Conservation (phyloP, 2,113 vertebrate genomes). For the Thinocorus orbignyianus region DNA sequence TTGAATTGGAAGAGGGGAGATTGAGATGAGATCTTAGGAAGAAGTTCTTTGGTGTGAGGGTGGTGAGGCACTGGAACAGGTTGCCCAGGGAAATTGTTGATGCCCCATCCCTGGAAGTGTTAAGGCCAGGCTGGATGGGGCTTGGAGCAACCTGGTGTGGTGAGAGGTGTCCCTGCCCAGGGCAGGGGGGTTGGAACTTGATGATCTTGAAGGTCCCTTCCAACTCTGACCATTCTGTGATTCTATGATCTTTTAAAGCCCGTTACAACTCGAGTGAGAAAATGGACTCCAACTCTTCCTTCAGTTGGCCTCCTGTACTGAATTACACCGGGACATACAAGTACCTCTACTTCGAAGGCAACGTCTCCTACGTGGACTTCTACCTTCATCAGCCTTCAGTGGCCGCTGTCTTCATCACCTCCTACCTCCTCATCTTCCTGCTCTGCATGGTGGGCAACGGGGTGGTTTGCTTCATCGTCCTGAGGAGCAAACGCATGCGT, state of each 20-base stretch:
- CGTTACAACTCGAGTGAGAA: conserved; percentile 72
- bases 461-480: conserved; percentile 86
- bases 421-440: conserved; percentile 92
- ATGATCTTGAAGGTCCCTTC: too few relatives aligned
- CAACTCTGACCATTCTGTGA: too few relatives aligned
- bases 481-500: conserved; percentile 85
- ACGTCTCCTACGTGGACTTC: conserved; percentile 88
- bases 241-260: not conserved
- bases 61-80: too few relatives aligned
- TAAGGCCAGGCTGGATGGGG: too few relatives aligned
- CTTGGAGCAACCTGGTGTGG: too few relatives aligned
- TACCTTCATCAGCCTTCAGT: conserved; percentile 87
- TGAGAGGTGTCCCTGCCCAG: too few relatives aligned
- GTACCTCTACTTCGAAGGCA: conserved; percentile 52
- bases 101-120: too few relatives aligned
- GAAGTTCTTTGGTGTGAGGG: too few relatives aligned
- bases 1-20: too few relatives aligned
- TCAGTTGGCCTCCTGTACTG: not conserved
- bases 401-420: conserved; percentile 86
- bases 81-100: too few relatives aligned
- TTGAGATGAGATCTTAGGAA: too few relatives aligned
- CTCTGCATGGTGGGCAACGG: conserved; percentile 92
- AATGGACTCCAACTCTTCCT: conserved; percentile 69
- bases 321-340: conserved; percentile 3
- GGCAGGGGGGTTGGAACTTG: too few relatives aligned